Percentiles rank a stretch among this genome's conserved stretches.
phyloP scores from a whole-genome alignment of 2,888 invertebrate species.

The Siphlonurus alternatus region DNA sequence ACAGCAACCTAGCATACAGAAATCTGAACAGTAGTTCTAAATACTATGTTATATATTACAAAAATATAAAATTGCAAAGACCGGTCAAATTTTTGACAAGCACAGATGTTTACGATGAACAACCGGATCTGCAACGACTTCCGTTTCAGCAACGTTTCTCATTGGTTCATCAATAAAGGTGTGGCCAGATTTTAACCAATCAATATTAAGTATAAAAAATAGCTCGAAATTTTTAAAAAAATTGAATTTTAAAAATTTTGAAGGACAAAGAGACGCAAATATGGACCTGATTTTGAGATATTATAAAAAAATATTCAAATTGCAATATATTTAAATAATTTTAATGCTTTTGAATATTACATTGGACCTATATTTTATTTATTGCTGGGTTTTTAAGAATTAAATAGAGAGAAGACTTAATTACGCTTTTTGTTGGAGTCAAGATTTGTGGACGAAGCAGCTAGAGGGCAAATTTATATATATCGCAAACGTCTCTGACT shows the following conservation, averaged over 20 bases:
- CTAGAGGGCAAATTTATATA: no score
- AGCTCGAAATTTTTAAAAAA: background rate
- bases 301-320: no score
- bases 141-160: background rate
- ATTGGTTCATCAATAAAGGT: background rate
- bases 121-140: background rate
- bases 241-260: no score
- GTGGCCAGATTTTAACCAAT: background rate
- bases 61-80: background rate
- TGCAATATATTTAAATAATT: no score
- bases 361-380: no score
- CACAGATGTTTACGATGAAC: background rate
- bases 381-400: no score
- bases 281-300: background rate
- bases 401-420: no score
- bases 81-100: background rate
- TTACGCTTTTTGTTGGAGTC: no score
- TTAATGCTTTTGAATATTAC: no score
- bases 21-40: background rate
- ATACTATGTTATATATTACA: background rate
- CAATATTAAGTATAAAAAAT: no score
- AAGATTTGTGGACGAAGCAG: no score
- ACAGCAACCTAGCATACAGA: background rate
- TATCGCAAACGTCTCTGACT: no score
- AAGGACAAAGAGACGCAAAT: background rate